Percentiles rank a stretch among this genome's conserved stretches.
phyloP scores from a whole-genome alignment of 2,113 vertebrate species.

The Crotalus horridus region DNA sequence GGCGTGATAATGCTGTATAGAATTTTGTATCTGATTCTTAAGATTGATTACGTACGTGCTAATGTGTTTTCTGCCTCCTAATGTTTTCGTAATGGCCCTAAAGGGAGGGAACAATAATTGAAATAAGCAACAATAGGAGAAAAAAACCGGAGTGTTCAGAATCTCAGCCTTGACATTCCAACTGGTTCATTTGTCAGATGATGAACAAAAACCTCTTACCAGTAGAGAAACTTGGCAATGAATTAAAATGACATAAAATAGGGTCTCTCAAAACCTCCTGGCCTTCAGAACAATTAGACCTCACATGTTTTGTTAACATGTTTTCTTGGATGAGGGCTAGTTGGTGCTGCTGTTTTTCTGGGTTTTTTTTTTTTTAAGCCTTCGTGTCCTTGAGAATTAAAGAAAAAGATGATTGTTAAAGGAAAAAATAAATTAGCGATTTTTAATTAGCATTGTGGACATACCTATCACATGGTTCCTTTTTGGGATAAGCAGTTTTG shows the following conservation, averaged over 20 bases:
- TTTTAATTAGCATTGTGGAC: neutral
- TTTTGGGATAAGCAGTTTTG: neutral
- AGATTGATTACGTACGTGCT: constrained; percentile 45
- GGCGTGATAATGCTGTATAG: constrained; percentile 44
- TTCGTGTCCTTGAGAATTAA: constrained; percentile 27
- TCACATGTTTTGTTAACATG: constrained; percentile 36
- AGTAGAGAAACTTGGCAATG: constrained; percentile 44
- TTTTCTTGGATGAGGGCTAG: constrained; percentile 26
- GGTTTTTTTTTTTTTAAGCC: neutral
- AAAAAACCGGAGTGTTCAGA: constrained; percentile 32
- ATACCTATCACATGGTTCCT: neutral
- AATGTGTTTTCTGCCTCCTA: constrained; percentile 59
- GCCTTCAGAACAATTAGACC: constrained; percentile 45
- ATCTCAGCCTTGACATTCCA: constrained; percentile 54
- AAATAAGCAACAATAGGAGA: constrained; percentile 41
- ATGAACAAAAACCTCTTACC: constrained; percentile 62
- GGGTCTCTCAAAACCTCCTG: constrained; percentile 11
- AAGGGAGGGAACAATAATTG: constrained; percentile 52
- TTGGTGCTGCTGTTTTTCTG: constrained; percentile 23
- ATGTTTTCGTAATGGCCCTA: constrained; percentile 56
- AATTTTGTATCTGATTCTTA: constrained; percentile 47
- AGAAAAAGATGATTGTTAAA: neutral
- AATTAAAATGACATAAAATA: constrained; percentile 43
- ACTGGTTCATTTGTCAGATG: constrained; percentile 61
- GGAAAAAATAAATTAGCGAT: neutral